Evolutionary conservation across 1,140 invertebrate genomes (phyloP).

Genomic region (Anoplophora glabripennis): DNA sequence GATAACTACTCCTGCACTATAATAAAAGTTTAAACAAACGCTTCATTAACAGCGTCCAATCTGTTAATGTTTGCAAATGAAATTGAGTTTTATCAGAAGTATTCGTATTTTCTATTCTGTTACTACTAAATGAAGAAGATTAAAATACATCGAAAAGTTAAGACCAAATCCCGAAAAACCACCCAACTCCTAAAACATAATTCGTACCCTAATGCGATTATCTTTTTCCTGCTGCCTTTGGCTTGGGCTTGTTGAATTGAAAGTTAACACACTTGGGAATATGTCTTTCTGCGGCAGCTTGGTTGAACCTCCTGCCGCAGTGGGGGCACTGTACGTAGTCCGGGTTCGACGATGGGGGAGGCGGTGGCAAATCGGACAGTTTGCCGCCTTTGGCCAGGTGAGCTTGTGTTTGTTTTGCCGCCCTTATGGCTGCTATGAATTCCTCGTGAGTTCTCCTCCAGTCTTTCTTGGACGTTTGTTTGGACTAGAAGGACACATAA

Average conservation of each 20-base stretch:
- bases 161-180: too few relatives aligned
- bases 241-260: conserved; percentile 75
- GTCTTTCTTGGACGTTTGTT: conserved; percentile 57
- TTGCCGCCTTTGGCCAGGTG: conserved; percentile 84
- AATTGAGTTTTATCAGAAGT: too few relatives aligned
- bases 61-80: too few relatives aligned
- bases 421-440: conserved; percentile 84
- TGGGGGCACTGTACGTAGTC: conserved; percentile 92
- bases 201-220: too few relatives aligned
- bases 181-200: too few relatives aligned
- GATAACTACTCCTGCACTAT: too few relatives aligned
- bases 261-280: conserved; percentile 89
- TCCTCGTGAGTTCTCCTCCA: conserved; percentile 93
- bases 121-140: too few relatives aligned
- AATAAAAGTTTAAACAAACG: too few relatives aligned
- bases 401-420: conserved; percentile 83
- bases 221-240: conserved; percentile 3
- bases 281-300: conserved; percentile 83
- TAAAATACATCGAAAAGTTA: too few relatives aligned
- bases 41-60: too few relatives aligned
- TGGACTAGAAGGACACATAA: conserved; percentile 1
- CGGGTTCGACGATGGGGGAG: conserved; percentile 78
- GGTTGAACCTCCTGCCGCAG: conserved; percentile 84
- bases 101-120: too few relatives aligned
- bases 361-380: conserved; percentile 82